Evolutionary conservation across 2,888 invertebrate species (phyloP), one percentile per base, ranked within the genome.

Genomic region (Patella caerulea): DNA sequence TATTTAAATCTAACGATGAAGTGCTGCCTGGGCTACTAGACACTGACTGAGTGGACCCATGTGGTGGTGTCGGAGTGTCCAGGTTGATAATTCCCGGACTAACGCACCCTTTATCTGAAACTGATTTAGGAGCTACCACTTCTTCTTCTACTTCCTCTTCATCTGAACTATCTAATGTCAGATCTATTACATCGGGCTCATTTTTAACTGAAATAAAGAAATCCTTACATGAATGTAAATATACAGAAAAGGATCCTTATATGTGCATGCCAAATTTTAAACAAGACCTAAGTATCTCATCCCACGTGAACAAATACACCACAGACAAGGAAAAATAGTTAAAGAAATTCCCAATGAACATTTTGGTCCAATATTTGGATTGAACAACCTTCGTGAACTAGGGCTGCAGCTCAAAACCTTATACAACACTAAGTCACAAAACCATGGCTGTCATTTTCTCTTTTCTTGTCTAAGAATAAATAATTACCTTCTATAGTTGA

Each of bases 91-190:
- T 85, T 45, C 84, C 83, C 59, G 87, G 86, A 84, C 84, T 84
- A 65, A 87, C 85, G 79, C 86, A 87, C 85, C 87, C 86, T 82
- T 75, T 79, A 76, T 70, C 75, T 79, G 54, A 75, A 78, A 59
- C 45, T 75, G 70, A 73, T 59, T 76, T 56, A 71, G 76, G 54
- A 74, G 77, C 76, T n/a, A 73, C 73, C 71, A 75, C 80, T 24
- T 76, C 76, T 70, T 81, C 80, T 14, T 75, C 73, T 54, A 83
- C 81, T 34, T 85, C 86, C 34, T 89, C 88, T 19, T 90, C 90
- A 75, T 90, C 90, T 17, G 87, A 86, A 80, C 87, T 88, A 78
- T 88, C 86, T 70, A 86, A 74, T 15, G 90, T 90, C 72, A 91
- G 81, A 81, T 91, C 91, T 73, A 91, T 89, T 24, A 90, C 86